Base-by-base conservation (phyloP, 2,797 vertebrate genomes). In the Poecilia gillii region DNA sequence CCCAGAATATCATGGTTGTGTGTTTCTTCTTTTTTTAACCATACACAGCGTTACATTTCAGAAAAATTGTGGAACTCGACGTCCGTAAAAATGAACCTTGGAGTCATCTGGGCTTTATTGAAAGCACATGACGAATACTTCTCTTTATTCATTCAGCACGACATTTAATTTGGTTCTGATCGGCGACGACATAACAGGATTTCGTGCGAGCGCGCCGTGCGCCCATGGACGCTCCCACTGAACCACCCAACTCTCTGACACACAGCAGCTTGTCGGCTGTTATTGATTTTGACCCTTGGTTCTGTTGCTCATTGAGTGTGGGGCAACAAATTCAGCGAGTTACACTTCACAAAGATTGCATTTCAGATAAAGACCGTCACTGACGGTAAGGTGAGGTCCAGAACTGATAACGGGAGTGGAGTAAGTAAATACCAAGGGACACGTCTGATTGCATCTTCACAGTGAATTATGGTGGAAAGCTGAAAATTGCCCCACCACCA, bases 301-400 rank as follows among this genome's bases (percentile, higher is more conserved):
- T 78, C 78, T 82, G 85, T 82, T 81, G 79, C 89, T 92, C 91
- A 93, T 93, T 91, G 91, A 94, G 92, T 90, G 79, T 45, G 75
- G 79, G 85, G 87, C 89, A 85, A 90, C 87, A 88, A 78, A 87
- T 88, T 92, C 80, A 84, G 86, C 83, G 81, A 84, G 92, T 91
- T 89, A 87, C 87, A 90, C 84, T 90, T 88, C 75, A 89, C 81
- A 92, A 82, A 92, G 92, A 94, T 93, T 92, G 88, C 81, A 90
- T 93, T 95, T 92, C 83, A 92, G 93, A 95, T 94, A 93, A 92
- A 91, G 82, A 86, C 87, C 84, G 82, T 90, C 84, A 90, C 87
- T 36, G 53, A 82, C 72, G 84, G 79, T 83, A 78, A 36, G 49
- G 43, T 36, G 53, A 78, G 59, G 87, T 68, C 70, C 82, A 16